Percentiles rank a stretch among this genome's conserved stretches.
Evolutionary conservation across 2,113 vertebrate species (phyloP).

Genomic region (Hemicordylus capensis): DNA sequence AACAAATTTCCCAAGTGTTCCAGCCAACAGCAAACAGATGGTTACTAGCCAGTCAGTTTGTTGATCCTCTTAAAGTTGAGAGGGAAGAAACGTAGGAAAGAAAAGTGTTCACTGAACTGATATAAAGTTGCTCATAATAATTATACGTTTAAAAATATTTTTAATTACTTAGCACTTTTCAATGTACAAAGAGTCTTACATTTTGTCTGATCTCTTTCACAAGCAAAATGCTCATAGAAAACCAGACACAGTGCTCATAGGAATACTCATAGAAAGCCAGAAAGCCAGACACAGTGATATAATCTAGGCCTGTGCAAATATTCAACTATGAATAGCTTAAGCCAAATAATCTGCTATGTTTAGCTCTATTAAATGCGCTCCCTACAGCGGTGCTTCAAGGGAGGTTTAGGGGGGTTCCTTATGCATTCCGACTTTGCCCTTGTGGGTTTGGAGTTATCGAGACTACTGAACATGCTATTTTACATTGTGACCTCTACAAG

Average conservation of each 20-base stretch:
- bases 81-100: neutral
- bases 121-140: neutral
- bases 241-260: too few species aligned
- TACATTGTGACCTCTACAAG: too few species aligned
- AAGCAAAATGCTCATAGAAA: neutral
- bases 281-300: neutral
- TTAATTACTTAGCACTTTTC: neutral
- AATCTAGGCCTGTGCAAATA: too few species aligned
- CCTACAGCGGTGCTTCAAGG: too few species aligned
- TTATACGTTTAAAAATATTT: neutral
- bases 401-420: too few species aligned
- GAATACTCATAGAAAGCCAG: too few species aligned
- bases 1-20: constrained; percentile 38
- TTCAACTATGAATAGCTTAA: too few species aligned
- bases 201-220: neutral
- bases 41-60: neutral
- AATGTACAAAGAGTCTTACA: neutral
- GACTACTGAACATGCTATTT: too few species aligned
- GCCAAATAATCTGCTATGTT: too few species aligned
- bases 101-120: neutral
- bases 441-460: too few species aligned
- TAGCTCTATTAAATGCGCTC: too few species aligned
- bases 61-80: neutral
- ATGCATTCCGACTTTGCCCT: too few species aligned
- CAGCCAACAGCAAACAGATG: constrained; percentile 5